Percentiles rank a stretch among this genome's conserved stretches.
Conservation (phyloP, 2,797 vertebrate species). For the Scleropages formosus region DNA sequence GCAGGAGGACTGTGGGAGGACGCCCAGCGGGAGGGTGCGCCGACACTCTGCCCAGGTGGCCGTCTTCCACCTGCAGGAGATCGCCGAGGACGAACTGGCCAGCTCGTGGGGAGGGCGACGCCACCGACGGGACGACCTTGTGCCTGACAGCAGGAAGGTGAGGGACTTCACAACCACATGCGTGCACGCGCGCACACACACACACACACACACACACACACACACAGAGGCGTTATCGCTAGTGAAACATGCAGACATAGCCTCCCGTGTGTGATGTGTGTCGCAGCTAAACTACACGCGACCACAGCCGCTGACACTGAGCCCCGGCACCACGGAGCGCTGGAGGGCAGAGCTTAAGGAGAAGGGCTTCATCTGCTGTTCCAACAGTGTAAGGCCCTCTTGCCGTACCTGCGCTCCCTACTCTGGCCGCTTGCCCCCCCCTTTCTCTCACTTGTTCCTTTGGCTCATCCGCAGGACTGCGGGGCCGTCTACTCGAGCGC, state of each 20-base stretch:
- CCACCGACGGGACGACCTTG: constrained; percentile 92
- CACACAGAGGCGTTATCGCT: neutral
- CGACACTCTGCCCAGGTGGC: constrained; percentile 91
- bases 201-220: neutral
- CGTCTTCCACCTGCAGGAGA: constrained; percentile 95
- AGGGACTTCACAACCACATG: constrained; percentile 42
- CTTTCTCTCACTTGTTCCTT: neutral
- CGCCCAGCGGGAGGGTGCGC: constrained; percentile 89
- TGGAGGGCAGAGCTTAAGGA: constrained; percentile 97
- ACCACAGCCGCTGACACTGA: constrained; percentile 89
- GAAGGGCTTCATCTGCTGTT: constrained; percentile 93
- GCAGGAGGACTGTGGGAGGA: constrained; percentile 79
- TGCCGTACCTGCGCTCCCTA: no score
- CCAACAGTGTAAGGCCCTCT: constrained; percentile 78
- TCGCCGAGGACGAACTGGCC: constrained; percentile 89
- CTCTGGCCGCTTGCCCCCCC: constrained; percentile 3
- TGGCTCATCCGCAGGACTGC: constrained; percentile 74
- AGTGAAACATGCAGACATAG: neutral
- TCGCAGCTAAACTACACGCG: constrained; percentile 92
- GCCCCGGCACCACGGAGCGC: constrained; percentile 80
- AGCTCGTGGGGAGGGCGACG: constrained; percentile 89
- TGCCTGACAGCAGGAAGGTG: constrained; percentile 92
- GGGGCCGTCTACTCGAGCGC: constrained; percentile 96
- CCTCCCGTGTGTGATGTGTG: neutral
- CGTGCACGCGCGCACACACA: neutral